These are phyloP conservation scores for Epizoanthus scotinus DNA, from an alignment of 92 coral and sea anemone genomes.

Conservation along the genomic window DNA sequence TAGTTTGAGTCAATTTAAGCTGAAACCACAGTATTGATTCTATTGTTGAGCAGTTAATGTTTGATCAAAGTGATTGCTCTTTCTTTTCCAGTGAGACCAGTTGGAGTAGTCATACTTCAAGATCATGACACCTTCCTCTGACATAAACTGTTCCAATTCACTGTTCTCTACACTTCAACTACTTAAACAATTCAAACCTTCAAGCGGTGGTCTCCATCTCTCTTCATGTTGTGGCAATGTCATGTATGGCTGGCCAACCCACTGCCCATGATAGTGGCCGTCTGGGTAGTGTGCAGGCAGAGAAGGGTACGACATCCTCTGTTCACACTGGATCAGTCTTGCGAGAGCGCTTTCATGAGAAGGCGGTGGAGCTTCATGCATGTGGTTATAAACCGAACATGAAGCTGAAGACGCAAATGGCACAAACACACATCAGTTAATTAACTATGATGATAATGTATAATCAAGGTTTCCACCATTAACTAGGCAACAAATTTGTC, in stretches of 20 bases:
- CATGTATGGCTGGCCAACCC: constrained; percentile 64
- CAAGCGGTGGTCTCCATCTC: constrained; percentile 61
- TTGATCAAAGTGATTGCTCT: no score
- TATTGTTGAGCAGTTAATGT: no score
- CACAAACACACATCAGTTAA: no score
- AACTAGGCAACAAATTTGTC: no score
- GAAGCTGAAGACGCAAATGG: constrained; percentile 6
- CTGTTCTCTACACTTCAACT: not conserved
- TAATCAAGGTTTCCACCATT: no score
- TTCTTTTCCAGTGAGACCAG: no score
- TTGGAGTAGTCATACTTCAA: not conserved
- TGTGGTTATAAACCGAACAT: constrained; percentile 31
- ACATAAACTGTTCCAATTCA: not conserved
- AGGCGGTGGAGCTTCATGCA: constrained; percentile 48
- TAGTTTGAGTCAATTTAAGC: no score
- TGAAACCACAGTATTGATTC: no score
- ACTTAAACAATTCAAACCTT: not conserved
- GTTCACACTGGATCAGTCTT: constrained; percentile 91
- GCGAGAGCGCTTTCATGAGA: constrained; percentile 83
- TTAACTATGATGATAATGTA: no score
- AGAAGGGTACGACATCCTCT: constrained; percentile 65
- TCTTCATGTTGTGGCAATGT: constrained; percentile 74
- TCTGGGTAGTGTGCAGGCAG: constrained; percentile 69
- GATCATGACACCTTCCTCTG: not conserved
- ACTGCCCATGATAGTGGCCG: constrained; percentile 65